A percentile compares a stretch with the other conserved stretches of the same genome.
Evolutionary conservation across 2,113 vertebrate species (phyloP).

Genomic region (Pygathrix nemaeus): DNA sequence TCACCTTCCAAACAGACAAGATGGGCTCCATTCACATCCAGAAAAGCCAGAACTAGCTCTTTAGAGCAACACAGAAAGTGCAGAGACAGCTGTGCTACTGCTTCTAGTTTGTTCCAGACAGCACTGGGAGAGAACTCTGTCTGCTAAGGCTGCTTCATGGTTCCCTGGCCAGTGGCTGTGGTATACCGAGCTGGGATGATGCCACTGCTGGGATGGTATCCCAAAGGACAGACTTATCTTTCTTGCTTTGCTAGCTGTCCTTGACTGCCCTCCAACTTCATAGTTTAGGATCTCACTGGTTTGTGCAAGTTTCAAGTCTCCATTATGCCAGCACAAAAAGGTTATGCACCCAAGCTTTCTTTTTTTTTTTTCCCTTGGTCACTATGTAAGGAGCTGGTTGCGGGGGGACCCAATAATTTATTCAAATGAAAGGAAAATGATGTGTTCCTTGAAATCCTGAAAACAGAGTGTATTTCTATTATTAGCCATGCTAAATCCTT

Average conservation of each 20-base stretch:
- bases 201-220: background rate
- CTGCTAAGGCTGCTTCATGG: background rate
- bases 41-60: conserved; percentile 7
- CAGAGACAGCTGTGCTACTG: background rate
- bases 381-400: background rate
- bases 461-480: background rate
- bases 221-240: background rate
- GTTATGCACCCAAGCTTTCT: background rate
- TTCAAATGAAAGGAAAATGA: background rate
- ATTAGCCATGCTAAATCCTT: background rate
- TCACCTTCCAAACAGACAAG: background rate
- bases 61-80: background rate
- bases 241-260: background rate
- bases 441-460: background rate
- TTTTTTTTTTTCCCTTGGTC: background rate
- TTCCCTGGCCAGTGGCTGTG: background rate
- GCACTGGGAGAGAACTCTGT: background rate
- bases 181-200: background rate
- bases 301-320: background rate
- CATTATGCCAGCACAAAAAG: background rate
- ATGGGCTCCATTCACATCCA: background rate
- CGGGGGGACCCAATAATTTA: background rate
- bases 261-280: background rate
- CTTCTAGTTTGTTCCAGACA: conserved; percentile 40
- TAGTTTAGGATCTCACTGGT: background rate